Percentiles rank a stretch among this genome's conserved stretches.
Conservation (phyloP, 2,888 invertebrate genomes). For the Plebejus argus region DNA sequence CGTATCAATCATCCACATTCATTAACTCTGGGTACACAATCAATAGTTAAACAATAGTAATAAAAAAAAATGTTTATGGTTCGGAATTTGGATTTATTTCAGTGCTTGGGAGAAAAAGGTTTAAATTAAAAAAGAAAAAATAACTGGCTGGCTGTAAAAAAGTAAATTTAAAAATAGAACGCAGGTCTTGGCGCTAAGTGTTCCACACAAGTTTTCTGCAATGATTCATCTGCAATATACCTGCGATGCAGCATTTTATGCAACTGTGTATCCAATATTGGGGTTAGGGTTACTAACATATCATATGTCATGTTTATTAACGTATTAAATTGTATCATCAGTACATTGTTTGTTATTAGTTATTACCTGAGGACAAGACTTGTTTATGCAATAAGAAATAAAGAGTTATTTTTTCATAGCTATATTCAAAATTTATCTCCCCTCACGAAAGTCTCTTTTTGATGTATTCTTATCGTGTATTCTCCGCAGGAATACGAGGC, state of each 20-base stretch:
- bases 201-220: conserved; percentile 12
- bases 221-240: conserved; percentile 28
- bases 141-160: not conserved
- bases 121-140: not conserved
- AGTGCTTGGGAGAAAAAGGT: not conserved
- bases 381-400: conserved; percentile 32
- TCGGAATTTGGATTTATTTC: not conserved
- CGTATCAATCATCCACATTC: conserved; percentile 32
- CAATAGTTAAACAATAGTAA: not conserved
- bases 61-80: not conserved
- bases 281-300: conserved; percentile 54
- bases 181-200: conserved; percentile 20
- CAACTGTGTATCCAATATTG: conserved; percentile 39
- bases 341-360: conserved; percentile 50
- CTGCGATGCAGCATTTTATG: conserved; percentile 40
- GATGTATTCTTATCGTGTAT: conserved; percentile 5
- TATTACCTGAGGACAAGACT: conserved; percentile 40
- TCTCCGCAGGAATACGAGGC: not conserved
- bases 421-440: conserved; percentile 12
- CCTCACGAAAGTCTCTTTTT: not conserved
- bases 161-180: conserved; percentile 17
- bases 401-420: conserved; percentile 27
- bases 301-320: conserved; percentile 54
- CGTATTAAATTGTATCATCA: conserved; percentile 54
- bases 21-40: conserved; percentile 15